Conservation (phyloP, 2,113 vertebrate genomes). For the Bubo scandiacus region DNA sequence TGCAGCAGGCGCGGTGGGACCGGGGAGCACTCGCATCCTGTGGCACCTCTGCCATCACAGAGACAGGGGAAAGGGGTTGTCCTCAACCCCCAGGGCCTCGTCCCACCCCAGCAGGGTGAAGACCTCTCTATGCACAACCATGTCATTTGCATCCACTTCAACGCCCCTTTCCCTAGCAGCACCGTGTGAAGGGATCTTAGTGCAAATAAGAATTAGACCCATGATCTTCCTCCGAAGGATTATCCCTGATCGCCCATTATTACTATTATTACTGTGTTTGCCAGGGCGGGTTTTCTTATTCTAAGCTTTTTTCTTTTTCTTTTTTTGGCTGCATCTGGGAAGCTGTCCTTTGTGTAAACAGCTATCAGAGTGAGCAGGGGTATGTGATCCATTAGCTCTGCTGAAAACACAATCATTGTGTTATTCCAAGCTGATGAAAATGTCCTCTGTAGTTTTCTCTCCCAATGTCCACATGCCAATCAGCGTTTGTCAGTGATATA, state of each 20-base stretch:
- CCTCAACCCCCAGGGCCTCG: accelerated
- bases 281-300: neutral
- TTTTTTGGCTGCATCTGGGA: conserved; percentile 72
- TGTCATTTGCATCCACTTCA: neutral
- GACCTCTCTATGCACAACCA: neutral
- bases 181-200: neutral
- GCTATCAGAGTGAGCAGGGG: conserved; percentile 74
- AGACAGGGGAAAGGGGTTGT: neutral
- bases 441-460: conserved; percentile 76
- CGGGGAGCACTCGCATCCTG: accelerated
- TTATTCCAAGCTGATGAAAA: conserved; percentile 87
- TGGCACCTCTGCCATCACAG: neutral
- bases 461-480: conserved; percentile 78
- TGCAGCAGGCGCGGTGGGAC: accelerated
- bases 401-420: conserved; percentile 86
- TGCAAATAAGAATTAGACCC: conserved; percentile 27
- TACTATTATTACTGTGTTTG: conserved; percentile 45
- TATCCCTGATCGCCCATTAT: conserved; percentile 25
- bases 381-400: conserved; percentile 84
- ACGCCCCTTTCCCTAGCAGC: neutral
- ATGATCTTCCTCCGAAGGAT: neutral
- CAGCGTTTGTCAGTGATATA: conserved; percentile 80
- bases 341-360: conserved; percentile 77
- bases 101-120: neutral
- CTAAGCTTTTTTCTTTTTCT: neutral